phyloP scores from a whole-genome alignment of 2,888 invertebrate species.

The Calephelis perditalis region DNA sequence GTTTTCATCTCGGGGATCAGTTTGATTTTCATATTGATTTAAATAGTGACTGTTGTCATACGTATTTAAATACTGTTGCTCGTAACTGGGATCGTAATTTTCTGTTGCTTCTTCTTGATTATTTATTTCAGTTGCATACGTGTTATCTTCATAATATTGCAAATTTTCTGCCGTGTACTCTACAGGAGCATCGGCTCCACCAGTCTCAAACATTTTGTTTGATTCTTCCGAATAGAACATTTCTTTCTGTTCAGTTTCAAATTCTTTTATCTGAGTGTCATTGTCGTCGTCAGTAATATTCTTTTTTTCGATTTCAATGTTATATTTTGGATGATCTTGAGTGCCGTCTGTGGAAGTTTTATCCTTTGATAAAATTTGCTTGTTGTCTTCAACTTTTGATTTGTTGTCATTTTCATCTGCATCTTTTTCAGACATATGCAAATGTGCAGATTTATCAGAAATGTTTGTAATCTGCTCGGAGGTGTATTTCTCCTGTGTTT shows the following conservation, averaged over 20 bases:
- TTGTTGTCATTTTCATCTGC: neutral
- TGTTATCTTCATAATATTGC: conserved; percentile 43
- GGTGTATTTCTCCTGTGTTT: neutral
- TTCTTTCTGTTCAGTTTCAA: conserved; percentile 49
- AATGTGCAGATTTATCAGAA: neutral
- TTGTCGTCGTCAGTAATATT: conserved; percentile 17
- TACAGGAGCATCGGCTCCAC: conserved; percentile 30
- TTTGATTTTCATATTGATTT: conserved; percentile 16
- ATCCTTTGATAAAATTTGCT: neutral
- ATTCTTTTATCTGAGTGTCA: conserved; percentile 42
- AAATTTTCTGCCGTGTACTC: conserved; percentile 34
- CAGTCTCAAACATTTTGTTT: conserved; percentile 36
- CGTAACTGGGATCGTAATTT: conserved; percentile 53
- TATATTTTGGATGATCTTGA: neutral
- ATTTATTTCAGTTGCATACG: conserved; percentile 41
- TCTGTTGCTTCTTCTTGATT: conserved; percentile 50
- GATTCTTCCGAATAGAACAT: conserved; percentile 52
- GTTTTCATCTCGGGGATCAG: conserved; percentile 20
- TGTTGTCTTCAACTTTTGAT: neutral
- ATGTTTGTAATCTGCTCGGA: neutral
- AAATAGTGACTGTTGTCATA: conserved; percentile 23
- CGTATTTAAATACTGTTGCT: conserved; percentile 45
- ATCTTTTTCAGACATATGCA: neutral
- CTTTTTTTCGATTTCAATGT: conserved; percentile 12
- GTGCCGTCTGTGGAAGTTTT: neutral